These are phyloP conservation scores for Allolobophora icterica DNA, from an alignment of 2,888 invertebrate species.

Conservation along the genomic window DNA sequence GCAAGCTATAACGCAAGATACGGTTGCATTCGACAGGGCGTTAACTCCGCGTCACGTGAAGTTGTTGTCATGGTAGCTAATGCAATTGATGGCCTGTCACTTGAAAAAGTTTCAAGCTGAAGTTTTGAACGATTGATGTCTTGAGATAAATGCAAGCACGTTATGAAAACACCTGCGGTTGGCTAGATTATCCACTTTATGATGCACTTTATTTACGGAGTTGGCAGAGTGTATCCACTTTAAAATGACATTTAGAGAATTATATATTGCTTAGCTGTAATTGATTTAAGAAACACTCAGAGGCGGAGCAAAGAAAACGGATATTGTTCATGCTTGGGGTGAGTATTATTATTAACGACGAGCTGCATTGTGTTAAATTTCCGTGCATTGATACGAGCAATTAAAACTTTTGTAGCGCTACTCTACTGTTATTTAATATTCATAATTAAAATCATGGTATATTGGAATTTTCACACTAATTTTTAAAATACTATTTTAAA, in stretches of 20 bases:
- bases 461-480: background rate
- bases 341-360: background rate
- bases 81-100: background rate
- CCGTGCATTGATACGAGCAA: background rate
- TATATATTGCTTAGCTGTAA: background rate
- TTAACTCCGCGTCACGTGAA: background rate
- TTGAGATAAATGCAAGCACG: background rate
- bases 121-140: background rate
- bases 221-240: too few species aligned
- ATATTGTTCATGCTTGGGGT: background rate
- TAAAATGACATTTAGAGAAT: background rate
- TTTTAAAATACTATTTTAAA: too few species aligned
- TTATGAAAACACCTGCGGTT: background rate
- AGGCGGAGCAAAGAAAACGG: background rate
- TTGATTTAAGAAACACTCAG: background rate
- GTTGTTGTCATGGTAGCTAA: background rate
- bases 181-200: background rate
- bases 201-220: background rate
- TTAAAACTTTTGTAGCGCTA: background rate
- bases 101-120: background rate
- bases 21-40: background rate
- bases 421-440: background rate
- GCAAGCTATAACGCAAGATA: too few species aligned
- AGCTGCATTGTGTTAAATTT: background rate
- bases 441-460: background rate